phyloP scores from a whole-genome alignment of 2,797 vertebrate genomes.

The Sebastes ruberrimus region DNA sequence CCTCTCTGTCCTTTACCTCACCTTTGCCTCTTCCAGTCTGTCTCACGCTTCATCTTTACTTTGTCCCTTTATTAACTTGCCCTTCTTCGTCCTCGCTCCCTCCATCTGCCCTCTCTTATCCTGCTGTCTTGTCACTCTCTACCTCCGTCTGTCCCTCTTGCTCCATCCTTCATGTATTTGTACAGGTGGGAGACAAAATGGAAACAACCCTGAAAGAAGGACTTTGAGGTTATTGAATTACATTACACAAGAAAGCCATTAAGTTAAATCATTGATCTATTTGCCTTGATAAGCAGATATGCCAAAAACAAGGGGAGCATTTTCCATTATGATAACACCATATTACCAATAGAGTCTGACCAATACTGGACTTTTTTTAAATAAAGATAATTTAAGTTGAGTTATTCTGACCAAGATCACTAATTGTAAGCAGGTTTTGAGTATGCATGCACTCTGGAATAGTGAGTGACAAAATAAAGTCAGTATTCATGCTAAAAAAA shows the following conservation, averaged over 20 bases:
- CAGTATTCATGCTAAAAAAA: neutral
- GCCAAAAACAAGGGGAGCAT: neutral
- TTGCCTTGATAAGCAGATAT: neutral
- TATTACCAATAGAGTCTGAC: neutral
- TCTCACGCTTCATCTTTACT: constrained; percentile 16
- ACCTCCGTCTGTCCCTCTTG: neutral
- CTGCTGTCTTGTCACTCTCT: neutral
- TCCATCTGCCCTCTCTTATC: constrained; percentile 22
- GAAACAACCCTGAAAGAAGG: neutral
- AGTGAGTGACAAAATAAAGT: neutral
- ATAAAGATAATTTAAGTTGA: neutral
- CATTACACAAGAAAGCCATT: neutral
- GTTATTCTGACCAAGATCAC: neutral
- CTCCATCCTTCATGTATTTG: neutral
- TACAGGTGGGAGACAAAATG: neutral
- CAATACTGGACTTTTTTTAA: neutral
- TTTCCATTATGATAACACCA: neutral
- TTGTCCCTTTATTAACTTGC: constrained; percentile 30
- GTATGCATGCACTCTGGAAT: no score
- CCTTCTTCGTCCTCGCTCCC: neutral
- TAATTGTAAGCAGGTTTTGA: neutral
- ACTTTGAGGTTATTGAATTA: constrained; percentile 19
- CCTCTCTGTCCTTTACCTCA: constrained; percentile 42
- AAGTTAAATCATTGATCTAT: neutral
- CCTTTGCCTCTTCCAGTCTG: constrained; percentile 41